Conservation (phyloP, 2,113 vertebrate genomes). For the Thamnaconus septentrionalis region DNA sequence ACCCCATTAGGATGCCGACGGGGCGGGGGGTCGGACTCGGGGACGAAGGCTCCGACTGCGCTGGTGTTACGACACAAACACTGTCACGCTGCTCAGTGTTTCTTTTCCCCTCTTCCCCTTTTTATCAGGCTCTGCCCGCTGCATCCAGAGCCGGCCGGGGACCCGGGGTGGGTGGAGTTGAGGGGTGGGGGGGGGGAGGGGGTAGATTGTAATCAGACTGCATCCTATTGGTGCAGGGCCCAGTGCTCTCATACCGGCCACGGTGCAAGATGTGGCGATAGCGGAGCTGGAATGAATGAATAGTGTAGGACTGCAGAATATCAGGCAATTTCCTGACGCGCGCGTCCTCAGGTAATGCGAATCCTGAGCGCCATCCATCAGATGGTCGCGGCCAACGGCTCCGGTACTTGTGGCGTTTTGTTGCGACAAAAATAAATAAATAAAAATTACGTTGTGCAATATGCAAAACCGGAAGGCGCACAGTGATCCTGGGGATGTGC, state of each 20-base stretch:
- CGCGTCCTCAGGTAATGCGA: conserved; percentile 60
- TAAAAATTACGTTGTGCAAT: too few relatives aligned
- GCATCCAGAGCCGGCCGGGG: conserved; percentile 29
- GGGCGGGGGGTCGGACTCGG: conserved; percentile 36
- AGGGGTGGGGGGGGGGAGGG: too few relatives aligned
- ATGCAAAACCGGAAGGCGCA: too few relatives aligned
- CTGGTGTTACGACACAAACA: conserved; percentile 42
- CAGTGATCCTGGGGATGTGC: too few relatives aligned
- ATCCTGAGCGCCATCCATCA: conserved; percentile 63
- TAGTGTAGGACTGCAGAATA: conserved; percentile 31
- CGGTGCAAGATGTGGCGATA: conserved; percentile 36
- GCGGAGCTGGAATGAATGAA: conserved; percentile 41
- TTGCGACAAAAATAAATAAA: too few relatives aligned
- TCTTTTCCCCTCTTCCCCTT: conserved; percentile 34
- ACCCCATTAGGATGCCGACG: neutral
- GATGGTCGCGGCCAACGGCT: conserved; percentile 73
- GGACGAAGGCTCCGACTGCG: conserved; percentile 34
- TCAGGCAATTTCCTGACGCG: conserved; percentile 41
- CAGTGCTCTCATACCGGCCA: conserved; percentile 30
- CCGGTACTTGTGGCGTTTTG: conserved; percentile 37
- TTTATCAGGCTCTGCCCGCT: conserved; percentile 17
- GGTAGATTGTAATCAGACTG: too few relatives aligned
- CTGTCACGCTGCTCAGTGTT: conserved; percentile 43
- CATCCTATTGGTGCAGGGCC: neutral
- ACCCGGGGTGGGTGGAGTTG: conserved; percentile 45